Evolutionary conservation across 1,140 invertebrate species (phyloP).

Genomic region (Cotesia vestalis): DNA sequence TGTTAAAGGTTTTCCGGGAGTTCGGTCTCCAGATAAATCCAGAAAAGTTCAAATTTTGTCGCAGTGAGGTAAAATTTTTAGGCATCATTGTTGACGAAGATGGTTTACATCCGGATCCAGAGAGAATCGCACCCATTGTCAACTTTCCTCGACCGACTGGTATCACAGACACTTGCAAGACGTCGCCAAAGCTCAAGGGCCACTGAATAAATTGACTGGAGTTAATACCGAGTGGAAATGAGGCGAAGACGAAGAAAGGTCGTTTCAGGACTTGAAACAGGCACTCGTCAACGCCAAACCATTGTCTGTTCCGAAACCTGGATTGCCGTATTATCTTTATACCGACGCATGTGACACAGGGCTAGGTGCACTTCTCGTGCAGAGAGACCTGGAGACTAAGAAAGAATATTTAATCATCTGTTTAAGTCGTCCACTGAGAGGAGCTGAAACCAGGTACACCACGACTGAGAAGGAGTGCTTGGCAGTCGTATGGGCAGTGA

Average conservation of each 20-base stretch:
- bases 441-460: background rate
- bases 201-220: conserved; percentile 32
- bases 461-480: conserved; percentile 14
- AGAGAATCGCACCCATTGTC: conserved; percentile 3
- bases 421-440: conserved; percentile 5
- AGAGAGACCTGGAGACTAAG: background rate
- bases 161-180: conserved; percentile 17
- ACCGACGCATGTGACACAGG: conserved; percentile 32
- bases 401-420: conserved; percentile 11
- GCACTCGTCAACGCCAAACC: conserved; percentile 15
- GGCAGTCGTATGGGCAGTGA: background rate
- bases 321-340: conserved; percentile 23
- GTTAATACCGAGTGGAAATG: conserved; percentile 29
- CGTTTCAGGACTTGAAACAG: conserved; percentile 28
- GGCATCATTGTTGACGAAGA: background rate
- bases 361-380: conserved; percentile 13
- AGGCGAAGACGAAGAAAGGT: conserved; percentile 21
- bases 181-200: conserved; percentile 22
- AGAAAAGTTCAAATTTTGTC: conserved; percentile 13
- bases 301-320: conserved; percentile 6
- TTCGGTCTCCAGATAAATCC: background rate
- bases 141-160: background rate
- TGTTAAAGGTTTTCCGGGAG: background rate
- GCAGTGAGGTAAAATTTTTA: background rate
- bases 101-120: background rate